Evolutionary conservation across 64 coral and sea anemone species (phyloP), one percentile per base, ranked within the genome.

Genomic region (Pocillopora verrucosa): DNA sequence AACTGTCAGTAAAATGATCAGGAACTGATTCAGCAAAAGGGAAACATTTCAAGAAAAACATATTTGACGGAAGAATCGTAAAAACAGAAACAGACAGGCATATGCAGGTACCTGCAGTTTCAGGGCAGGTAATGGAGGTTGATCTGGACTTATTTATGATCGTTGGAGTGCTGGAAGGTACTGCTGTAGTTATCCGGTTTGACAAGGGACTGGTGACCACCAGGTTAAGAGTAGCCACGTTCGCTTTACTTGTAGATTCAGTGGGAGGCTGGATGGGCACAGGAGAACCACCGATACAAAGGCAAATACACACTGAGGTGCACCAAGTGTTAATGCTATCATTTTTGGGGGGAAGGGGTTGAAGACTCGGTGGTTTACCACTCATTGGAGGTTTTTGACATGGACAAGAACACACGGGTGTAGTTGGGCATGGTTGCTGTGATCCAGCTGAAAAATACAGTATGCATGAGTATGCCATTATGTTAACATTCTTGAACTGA

Each of bases 381-480:
- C 37, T 65, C 13, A 37, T 30, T 13, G 82, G 69, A 72, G 82
- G 63, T 15, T 70, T 37, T 56, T 62, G 82, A 84, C 82, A 84
- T 69, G 82, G 82, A 84, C 82, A 84, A 25, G 82, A 65, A 57
- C 82, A 84, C 19, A 17, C n/a, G n/a, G 82, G 24, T 10, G 82
- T 63, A 4, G 36, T 17, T 3, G 82, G 64, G 20, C 82, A 84
- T 56, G 36, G 36, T 13, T 38, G 35, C 70, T 16, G 56, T 70
- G 19, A 19, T 65, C 7, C 34, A 41, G 5, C 7, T 38, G 38
- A 65, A 41, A 5, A 20, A 20, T n/a, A n/a, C 9, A 69, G 3
- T 69, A n/a, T n/a, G 10, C 10, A 9, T 19, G 4, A 25, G 20
- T n/a, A n/a, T 69, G 0, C 20, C 10, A 0, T n/a, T 19, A 19